These are phyloP conservation scores for Phylloscopus trochilus DNA, from an alignment of 2,113 vertebrate species.

Conservation along the genomic window DNA sequence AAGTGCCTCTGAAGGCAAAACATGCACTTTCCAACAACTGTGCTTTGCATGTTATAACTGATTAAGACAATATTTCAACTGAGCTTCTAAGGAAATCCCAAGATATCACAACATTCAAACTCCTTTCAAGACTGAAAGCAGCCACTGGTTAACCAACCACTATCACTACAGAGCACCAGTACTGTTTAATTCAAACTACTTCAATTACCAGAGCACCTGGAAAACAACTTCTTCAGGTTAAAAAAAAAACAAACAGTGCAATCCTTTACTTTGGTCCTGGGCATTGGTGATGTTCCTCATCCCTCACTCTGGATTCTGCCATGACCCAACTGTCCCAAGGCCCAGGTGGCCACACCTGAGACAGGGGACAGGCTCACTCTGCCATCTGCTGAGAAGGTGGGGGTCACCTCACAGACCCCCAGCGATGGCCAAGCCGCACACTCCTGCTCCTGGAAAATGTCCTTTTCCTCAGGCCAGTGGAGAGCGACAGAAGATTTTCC, in stretches of 20 bases:
- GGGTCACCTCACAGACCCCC: background rate
- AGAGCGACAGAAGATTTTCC: fast-evolving
- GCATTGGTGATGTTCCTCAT: background rate
- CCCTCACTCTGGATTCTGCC: background rate
- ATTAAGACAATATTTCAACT: background rate
- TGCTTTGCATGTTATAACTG: background rate
- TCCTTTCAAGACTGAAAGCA: background rate
- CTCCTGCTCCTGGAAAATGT: background rate
- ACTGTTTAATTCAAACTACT: background rate
- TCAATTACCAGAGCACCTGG: background rate
- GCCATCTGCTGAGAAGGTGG: background rate
- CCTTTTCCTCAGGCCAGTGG: background rate
- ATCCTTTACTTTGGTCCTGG: background rate
- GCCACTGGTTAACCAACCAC: background rate
- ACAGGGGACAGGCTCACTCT: background rate
- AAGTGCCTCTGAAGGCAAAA: background rate
- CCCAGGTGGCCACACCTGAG: background rate
- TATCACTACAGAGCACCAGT: background rate
- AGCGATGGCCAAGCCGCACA: fast-evolving
- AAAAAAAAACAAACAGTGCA: fast-evolving
- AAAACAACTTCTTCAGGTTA: background rate
- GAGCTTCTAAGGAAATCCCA: background rate
- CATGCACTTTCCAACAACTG: background rate
- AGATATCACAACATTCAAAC: background rate
- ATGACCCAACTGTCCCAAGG: background rate